These are phyloP conservation scores for Notocelia uddmanniana DNA, from an alignment of 2,888 invertebrate species.

Conservation along the genomic window DNA sequence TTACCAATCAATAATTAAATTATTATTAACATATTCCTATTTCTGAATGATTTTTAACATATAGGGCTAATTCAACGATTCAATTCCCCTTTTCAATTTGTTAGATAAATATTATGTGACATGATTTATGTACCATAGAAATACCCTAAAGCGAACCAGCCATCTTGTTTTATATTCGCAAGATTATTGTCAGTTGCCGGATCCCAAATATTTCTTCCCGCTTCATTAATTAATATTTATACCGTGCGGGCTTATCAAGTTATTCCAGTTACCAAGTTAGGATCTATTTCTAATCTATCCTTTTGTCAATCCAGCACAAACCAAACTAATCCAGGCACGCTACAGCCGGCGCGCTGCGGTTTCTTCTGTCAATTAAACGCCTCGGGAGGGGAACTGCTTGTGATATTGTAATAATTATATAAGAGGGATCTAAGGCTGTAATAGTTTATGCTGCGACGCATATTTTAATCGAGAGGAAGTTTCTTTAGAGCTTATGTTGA, in stretches of 20 bases:
- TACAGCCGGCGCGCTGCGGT: constrained; percentile 52
- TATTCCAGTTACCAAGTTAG: constrained; percentile 17
- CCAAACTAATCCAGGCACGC: constrained; percentile 17
- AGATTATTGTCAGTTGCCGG: background rate
- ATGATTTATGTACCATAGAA: no score
- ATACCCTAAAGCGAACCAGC: no score
- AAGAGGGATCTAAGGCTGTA: no score
- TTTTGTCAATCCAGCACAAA: constrained; percentile 31
- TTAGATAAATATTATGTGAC: no score
- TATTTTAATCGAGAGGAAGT: no score
- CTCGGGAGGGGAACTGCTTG: constrained; percentile 45
- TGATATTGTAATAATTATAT: constrained; percentile 16
- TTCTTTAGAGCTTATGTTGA: no score
- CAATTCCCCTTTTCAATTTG: no score
- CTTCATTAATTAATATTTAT: background rate
- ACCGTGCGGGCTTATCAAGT: background rate
- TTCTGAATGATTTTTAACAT: no score
- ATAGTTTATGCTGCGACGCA: no score
- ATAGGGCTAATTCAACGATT: no score
- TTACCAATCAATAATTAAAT: no score
- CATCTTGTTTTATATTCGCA: background rate
- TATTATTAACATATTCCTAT: no score
- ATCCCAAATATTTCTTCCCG: background rate
- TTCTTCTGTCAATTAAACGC: constrained; percentile 64
- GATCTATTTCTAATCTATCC: constrained; percentile 35